A percentile compares a stretch with the other conserved stretches of the same genome.
Evolutionary conservation across 1,140 invertebrate genomes (phyloP).

Genomic region (Drosophila kurseongensis): DNA sequence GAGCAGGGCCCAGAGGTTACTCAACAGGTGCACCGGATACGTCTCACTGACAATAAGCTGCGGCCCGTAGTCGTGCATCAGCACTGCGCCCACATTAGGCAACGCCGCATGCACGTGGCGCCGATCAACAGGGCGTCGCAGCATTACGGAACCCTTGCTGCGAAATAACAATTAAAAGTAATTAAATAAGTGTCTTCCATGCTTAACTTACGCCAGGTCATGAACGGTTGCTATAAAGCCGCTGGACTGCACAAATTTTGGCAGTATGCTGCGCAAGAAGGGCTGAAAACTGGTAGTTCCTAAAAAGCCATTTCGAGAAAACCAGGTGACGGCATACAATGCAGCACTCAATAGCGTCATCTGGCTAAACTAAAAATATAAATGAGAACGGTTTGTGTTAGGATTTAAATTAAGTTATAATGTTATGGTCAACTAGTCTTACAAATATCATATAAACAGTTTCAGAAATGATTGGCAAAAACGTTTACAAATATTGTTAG

Average conservation of each 20-base stretch:
- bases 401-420: too few relatives aligned
- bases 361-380: constrained; percentile 65
- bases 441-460: too few relatives aligned
- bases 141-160: constrained; percentile 69
- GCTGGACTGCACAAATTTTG: constrained; percentile 62
- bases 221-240: constrained; percentile 57
- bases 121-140: constrained; percentile 61
- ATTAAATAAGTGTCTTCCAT: constrained; percentile 9
- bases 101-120: constrained; percentile 67
- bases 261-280: constrained; percentile 62
- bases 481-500: not conserved
- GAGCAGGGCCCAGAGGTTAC: constrained; percentile 62
- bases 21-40: constrained; percentile 74
- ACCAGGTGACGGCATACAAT: constrained; percentile 69
- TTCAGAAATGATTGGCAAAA: not conserved
- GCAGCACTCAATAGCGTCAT: constrained; percentile 62
- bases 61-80: constrained; percentile 68
- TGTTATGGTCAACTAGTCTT: too few relatives aligned
- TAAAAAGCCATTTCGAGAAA: constrained; percentile 41
- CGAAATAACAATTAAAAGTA: constrained; percentile 50
- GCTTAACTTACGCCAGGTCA: constrained; percentile 58
- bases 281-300: constrained; percentile 41
- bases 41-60: constrained; percentile 73
- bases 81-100: constrained; percentile 76
- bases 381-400: not conserved